Conservation (phyloP, 2,888 invertebrate species). For the Metopia argyrocephala region DNA sequence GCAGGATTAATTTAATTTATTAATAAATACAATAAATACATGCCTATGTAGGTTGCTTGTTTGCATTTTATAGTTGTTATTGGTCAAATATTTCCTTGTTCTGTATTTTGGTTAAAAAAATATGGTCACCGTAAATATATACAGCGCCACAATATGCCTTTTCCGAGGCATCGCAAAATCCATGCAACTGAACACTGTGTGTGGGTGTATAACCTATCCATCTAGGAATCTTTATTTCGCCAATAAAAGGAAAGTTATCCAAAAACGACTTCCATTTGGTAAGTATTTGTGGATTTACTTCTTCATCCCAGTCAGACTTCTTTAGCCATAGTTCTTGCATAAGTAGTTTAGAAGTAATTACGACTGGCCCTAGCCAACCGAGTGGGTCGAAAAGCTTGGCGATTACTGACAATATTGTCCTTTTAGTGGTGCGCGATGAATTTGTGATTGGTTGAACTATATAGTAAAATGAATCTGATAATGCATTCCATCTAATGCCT, state of each 20-base stretch:
- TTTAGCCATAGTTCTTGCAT: conserved; percentile 38
- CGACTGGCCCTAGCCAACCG: conserved; percentile 10
- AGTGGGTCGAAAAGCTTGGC: conserved; percentile 34
- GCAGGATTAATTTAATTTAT: too few species aligned
- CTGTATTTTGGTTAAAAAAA: too few species aligned
- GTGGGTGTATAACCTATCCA: conserved; percentile 26
- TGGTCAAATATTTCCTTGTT: too few species aligned
- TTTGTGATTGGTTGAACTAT: too few species aligned
- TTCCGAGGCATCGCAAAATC: conserved; percentile 21
- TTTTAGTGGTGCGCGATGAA: conserved; percentile 1
- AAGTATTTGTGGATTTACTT: background rate
- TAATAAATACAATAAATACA: too few species aligned
- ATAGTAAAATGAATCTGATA: too few species aligned
- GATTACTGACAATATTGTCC: conserved; percentile 15
- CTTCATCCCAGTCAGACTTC: conserved; percentile 26
- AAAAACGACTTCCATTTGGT: conserved; percentile 8
- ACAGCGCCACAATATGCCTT: background rate
- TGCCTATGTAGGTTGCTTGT: too few species aligned
- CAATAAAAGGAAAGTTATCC: background rate
- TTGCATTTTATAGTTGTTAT: too few species aligned
- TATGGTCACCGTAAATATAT: too few species aligned
- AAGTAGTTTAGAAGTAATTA: conserved; percentile 1
- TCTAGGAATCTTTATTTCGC: conserved; percentile 13
- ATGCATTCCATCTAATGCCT: too few species aligned
- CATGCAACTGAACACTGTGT: conserved; percentile 1